Base-by-base conservation (phyloP, 2,888 invertebrate genomes). In the Scaptomyza reducta region DNA sequence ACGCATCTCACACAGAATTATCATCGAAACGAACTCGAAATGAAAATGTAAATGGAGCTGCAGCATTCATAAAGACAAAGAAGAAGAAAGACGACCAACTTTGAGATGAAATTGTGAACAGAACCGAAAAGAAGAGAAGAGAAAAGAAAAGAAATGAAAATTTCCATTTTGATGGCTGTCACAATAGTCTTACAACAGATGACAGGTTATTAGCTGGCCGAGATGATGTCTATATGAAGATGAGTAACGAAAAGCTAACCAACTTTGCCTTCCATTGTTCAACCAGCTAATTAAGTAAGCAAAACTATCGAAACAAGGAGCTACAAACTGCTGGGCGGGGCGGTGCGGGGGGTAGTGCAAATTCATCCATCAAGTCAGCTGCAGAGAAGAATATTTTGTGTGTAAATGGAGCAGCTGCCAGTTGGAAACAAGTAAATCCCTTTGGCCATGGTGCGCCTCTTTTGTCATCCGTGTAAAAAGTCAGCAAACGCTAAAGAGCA, bases 401-500 rank as follows among this genome's bases (percentile, higher is more conserved):
- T 70, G 67, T 56, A 77, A 77, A 68, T 77, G 74, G 77, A 77
- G 59, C 76, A 77, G 76, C 77, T 70, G 74, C 64, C 56, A 55
- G 40, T 38, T 41, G 55, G 51, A 55, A 61, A 22, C 55, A 64
- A 47, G 56, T 62, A 62, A 54, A 59, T 62, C 70, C 62, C 47
- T 16, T 35, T 44, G 55, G 40, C 55, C 51, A 44, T 31, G 58
- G 6, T 13, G 47, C 29, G 29, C n/a, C 72, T 51, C 40, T 10
- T 40, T 59, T 60, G 58, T 66, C 65, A 70, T 57, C 35, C 25
- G 66, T 64, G 65, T 59, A 77, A 71, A 40, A 79, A 77, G 87
- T 84, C 87, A 85, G 84, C 87, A 84, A 87, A 84, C 81, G 84
- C 77, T 77, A 74, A 83, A 85, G 84, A 84, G 84, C 77, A 77